A percentile compares a stretch with the other conserved stretches of the same genome.
These are phyloP conservation scores for Actenoides hombroni DNA, from an alignment of 2,113 vertebrate species.

Conservation along the genomic window DNA sequence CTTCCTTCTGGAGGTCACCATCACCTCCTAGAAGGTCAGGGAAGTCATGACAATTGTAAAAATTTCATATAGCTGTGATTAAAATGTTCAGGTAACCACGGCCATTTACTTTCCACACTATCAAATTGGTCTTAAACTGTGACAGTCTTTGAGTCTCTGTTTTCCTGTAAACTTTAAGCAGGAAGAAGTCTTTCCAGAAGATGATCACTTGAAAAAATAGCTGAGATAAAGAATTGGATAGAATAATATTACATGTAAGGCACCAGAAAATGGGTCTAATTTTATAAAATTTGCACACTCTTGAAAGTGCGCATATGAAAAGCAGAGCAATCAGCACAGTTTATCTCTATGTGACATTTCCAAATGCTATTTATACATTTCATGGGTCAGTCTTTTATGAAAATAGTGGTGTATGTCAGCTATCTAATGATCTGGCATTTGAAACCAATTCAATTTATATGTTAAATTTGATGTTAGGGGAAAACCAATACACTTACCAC, in stretches of 20 bases:
- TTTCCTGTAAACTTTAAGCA: background rate
- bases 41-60: background rate
- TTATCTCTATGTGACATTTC: slow-evolving; percentile 47
- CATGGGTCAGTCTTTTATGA: slow-evolving; percentile 46
- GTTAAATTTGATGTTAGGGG: slow-evolving; percentile 30
- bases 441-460: slow-evolving; percentile 53
- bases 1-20: background rate
- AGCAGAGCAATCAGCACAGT: slow-evolving; percentile 11
- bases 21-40: background rate
- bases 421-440: slow-evolving; percentile 50
- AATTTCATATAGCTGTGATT: background rate
- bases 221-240: background rate
- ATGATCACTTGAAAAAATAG: background rate
- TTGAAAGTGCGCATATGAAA: background rate
- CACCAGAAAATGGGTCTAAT: slow-evolving; percentile 9
- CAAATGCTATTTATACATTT: slow-evolving; percentile 54
- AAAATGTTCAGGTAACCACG: background rate
- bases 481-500: background rate
- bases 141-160: background rate
- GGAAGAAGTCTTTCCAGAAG: background rate
- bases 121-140: background rate
- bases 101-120: background rate
- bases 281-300: background rate
- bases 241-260: background rate
- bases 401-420: background rate